phyloP scores from a whole-genome alignment of 2,797 vertebrate genomes.

The Pampus argenteus region DNA sequence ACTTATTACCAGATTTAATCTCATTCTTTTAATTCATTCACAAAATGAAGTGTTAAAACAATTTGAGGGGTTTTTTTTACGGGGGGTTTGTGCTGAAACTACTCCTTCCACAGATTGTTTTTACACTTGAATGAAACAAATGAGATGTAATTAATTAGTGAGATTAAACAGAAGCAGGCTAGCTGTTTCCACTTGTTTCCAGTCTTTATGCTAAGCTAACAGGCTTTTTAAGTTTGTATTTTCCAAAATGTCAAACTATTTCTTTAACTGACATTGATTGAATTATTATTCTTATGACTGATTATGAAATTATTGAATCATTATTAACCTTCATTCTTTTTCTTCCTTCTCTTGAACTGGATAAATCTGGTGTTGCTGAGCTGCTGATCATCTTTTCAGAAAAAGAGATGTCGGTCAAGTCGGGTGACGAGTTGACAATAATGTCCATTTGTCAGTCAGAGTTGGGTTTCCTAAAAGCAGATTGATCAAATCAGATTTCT shows the following conservation, averaged over 20 bases:
- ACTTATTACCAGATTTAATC: background rate
- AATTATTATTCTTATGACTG: too few species aligned
- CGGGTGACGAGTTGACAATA: too few species aligned
- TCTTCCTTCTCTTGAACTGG: background rate
- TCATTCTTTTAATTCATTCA: background rate
- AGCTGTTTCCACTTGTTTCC: background rate
- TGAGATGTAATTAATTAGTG: background rate
- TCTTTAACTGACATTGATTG: background rate
- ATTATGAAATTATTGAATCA: background rate
- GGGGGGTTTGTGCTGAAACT: background rate
- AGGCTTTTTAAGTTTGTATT: background rate
- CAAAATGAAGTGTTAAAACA: background rate
- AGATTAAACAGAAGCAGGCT: background rate
- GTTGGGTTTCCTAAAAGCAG: slow-evolving; percentile 11
- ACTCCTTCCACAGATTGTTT: background rate
- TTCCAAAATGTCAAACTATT: background rate
- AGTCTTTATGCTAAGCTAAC: slow-evolving; percentile 3
- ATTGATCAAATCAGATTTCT: slow-evolving; percentile 5
- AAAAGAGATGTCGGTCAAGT: background rate
- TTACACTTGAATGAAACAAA: too few species aligned
- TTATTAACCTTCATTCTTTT: background rate
- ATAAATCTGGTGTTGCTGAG: background rate
- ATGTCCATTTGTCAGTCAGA: background rate
- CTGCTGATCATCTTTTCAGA: background rate
- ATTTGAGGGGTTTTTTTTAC: too few species aligned